Conservation (phyloP, 2,113 vertebrate genomes). For the Microcebus tavaratra region DNA sequence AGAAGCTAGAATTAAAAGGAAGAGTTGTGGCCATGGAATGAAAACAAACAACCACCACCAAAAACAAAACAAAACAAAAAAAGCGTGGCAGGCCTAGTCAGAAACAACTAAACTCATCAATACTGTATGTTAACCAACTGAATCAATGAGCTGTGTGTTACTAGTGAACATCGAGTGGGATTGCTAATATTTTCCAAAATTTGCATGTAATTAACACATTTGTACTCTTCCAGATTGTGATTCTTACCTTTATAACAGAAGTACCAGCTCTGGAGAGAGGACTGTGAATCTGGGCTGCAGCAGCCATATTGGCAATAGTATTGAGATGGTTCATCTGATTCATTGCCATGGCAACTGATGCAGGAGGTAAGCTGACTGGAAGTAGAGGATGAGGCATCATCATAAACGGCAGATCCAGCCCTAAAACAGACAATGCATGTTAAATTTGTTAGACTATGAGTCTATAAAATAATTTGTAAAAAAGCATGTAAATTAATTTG, state of each 20-base stretch:
- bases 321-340: conserved; percentile 97
- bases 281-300: conserved; percentile 91
- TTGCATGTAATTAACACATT: background rate
- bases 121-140: conserved; percentile 26
- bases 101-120: conserved; percentile 39
- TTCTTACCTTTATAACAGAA: conserved; percentile 92
- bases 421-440: conserved; percentile 79
- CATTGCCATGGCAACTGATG: conserved; percentile 95
- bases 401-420: conserved; percentile 95
- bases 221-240: conserved; percentile 44
- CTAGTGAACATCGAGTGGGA: background rate
- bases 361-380: conserved; percentile 94
- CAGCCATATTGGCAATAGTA: conserved; percentile 93
- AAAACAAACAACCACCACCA: conserved; percentile 7
- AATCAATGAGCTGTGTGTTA: conserved; percentile 34
- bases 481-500: background rate
- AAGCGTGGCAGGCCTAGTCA: background rate
- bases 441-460: background rate
- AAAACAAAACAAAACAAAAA: background rate
- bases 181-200: conserved; percentile 17
- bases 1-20: background rate
- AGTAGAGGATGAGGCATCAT: conserved; percentile 96
- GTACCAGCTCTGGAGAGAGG: conserved; percentile 90
- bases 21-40: background rate
- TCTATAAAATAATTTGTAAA: background rate